phyloP scores from a whole-genome alignment of 2,888 invertebrate species.

The Scrobipalpa atriplicella region DNA sequence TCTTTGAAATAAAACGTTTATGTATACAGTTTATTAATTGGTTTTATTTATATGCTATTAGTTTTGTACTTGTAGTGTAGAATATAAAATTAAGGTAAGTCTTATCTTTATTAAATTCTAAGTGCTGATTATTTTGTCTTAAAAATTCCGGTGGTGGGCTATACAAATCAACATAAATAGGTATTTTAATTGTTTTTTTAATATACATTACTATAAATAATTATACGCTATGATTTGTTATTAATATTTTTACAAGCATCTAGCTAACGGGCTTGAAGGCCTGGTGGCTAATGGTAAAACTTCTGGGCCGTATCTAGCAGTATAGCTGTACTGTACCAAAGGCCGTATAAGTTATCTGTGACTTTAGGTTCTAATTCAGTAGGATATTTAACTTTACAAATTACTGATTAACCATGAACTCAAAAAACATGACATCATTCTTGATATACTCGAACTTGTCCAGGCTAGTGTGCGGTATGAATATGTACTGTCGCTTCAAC shows the following conservation, averaged over 20 bases:
- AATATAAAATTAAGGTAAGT: neutral
- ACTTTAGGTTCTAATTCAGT: no score
- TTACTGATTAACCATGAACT: constrained; percentile 74
- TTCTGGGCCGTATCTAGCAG: no score
- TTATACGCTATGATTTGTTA: no score
- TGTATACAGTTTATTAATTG: constrained; percentile 35
- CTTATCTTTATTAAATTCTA: neutral
- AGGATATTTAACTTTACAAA: no score
- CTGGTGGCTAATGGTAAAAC: no score
- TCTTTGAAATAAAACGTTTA: constrained; percentile 45
- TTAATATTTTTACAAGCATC: no score
- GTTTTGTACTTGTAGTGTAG: constrained; percentile 4
- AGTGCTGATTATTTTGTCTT: neutral
- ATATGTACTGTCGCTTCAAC: constrained; percentile 82
- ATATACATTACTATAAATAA: no score
- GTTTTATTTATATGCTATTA: constrained; percentile 18
- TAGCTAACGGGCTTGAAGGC: no score
- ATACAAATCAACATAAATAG: neutral
- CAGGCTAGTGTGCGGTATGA: constrained; percentile 85
- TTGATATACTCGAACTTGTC: constrained; percentile 84
- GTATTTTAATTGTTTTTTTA: no score
- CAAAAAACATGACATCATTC: constrained; percentile 84
- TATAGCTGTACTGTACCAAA: no score
- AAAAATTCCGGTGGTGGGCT: neutral
- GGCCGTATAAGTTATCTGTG: no score